Percentiles rank a stretch among this genome's conserved stretches.
Conservation (phyloP, 1,140 invertebrate genomes). For the Rhagoletis pomonella region DNA sequence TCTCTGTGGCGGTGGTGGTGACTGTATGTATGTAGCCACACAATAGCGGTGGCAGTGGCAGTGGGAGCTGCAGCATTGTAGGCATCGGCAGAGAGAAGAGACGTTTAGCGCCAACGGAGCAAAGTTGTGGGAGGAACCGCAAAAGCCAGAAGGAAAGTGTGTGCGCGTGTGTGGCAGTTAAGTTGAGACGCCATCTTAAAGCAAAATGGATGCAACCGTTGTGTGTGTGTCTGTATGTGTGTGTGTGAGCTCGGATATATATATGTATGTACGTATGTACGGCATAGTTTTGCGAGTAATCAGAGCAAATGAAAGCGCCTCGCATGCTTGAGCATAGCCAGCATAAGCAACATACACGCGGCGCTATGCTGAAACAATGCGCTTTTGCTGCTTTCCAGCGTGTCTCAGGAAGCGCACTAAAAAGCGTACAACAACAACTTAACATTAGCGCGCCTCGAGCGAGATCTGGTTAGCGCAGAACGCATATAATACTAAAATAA, state of each 20-base stretch:
- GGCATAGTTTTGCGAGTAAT: neutral
- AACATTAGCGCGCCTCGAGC: neutral
- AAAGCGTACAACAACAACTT: neutral
- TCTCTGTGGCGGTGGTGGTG: conserved; percentile 8
- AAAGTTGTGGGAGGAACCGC: conserved; percentile 55
- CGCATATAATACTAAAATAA: neutral
- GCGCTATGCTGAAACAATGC: neutral
- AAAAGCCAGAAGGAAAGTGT: neutral
- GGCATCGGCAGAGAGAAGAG: neutral
- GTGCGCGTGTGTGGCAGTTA: neutral
- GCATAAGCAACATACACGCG: neutral
- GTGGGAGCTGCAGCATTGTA: neutral
- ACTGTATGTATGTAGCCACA: no score
- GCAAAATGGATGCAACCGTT: conserved; percentile 34
- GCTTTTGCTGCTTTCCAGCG: neutral
- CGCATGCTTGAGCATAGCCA: neutral
- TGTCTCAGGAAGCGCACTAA: neutral
- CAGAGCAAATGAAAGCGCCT: neutral
- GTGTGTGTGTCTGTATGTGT: neutral
- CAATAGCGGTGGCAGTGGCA: neutral
- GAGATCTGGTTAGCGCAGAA: neutral
- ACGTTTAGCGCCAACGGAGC: neutral
- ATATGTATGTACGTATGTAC: neutral
- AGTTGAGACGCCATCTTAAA: conserved; percentile 50
- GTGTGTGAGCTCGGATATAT: neutral